Conservation (phyloP, 2,888 invertebrate genomes). For the Punctoribates punctum region DNA sequence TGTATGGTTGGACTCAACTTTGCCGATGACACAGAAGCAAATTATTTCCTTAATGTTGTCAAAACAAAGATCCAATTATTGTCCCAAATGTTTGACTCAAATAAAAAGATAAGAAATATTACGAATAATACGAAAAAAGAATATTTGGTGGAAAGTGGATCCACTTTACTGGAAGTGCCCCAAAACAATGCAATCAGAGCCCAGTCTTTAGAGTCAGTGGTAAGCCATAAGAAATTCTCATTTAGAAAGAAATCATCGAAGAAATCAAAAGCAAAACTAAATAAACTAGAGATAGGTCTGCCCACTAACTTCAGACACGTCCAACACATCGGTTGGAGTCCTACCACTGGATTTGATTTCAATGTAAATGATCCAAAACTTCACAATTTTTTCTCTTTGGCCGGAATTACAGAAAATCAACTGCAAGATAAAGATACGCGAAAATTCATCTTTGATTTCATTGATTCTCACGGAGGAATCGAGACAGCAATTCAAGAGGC, state of each 20-base stretch:
- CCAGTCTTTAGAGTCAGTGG: background rate
- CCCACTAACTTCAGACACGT: slow-evolving; percentile 76
- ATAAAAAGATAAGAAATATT: too few relatives aligned
- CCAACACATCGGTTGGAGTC: slow-evolving; percentile 89
- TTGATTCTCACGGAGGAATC: slow-evolving; percentile 76
- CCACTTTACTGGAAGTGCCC: background rate
- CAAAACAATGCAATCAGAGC: background rate
- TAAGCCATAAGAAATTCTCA: background rate
- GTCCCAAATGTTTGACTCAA: background rate
- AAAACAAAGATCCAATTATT: slow-evolving; percentile 60
- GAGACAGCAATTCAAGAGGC: slow-evolving; percentile 69
- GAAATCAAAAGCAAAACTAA: slow-evolving; percentile 58
- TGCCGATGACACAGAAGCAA: slow-evolving; percentile 83
- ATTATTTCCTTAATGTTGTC: slow-evolving; percentile 66
- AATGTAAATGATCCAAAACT: slow-evolving; percentile 59
- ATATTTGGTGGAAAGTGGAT: background rate
- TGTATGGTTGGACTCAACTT: slow-evolving; percentile 90
- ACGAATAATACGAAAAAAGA: background rate
- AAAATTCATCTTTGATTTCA: slow-evolving; percentile 89
- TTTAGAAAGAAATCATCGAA: background rate
- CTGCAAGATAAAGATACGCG: slow-evolving; percentile 78
- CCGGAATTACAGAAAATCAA: slow-evolving; percentile 76
- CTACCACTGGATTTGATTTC: slow-evolving; percentile 73
- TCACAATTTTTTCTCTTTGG: slow-evolving; percentile 67
- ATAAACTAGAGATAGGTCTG: slow-evolving; percentile 81